phyloP scores from a whole-genome alignment of 2,888 invertebrate species.

The Torymus aiolomorphi region DNA sequence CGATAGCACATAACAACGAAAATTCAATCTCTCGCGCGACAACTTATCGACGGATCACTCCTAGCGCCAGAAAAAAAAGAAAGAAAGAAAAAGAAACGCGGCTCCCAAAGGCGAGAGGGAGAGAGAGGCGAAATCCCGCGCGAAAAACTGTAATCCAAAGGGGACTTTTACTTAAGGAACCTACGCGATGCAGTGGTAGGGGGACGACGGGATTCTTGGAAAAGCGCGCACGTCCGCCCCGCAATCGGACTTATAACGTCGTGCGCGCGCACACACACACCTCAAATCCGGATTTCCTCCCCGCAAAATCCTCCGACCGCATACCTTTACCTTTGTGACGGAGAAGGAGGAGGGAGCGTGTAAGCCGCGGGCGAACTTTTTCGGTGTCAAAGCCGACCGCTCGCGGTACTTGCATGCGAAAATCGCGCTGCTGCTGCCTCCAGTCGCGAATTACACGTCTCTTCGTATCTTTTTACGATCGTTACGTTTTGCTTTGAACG shows the following conservation, averaged over 20 bases:
- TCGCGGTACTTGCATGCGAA: slow-evolving; percentile 29
- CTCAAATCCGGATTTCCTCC: slow-evolving; percentile 52
- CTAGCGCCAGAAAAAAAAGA: no score
- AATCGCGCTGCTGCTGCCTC: background rate
- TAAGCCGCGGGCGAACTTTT: slow-evolving; percentile 34
- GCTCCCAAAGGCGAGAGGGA: background rate
- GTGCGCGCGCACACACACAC: background rate
- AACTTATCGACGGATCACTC: slow-evolving; percentile 26
- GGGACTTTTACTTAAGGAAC: slow-evolving; percentile 36
- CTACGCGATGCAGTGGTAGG: no score
- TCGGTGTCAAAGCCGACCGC: slow-evolving; percentile 23
- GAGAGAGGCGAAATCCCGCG: slow-evolving; percentile 5
- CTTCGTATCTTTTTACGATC: no score
- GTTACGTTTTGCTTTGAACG: no score
- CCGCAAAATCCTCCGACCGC: slow-evolving; percentile 37
- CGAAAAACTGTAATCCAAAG: slow-evolving; percentile 44
- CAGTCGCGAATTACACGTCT: no score
- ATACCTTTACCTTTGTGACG: slow-evolving; percentile 36
- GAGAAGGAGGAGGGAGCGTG: background rate
- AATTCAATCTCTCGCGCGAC: slow-evolving; percentile 20
- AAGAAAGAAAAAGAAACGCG: no score
- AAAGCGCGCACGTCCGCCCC: slow-evolving; percentile 23
- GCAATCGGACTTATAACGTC: slow-evolving; percentile 54
- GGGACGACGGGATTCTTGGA: slow-evolving; percentile 14
- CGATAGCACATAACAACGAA: slow-evolving; percentile 39